Evolutionary conservation across 2,797 vertebrate genomes (phyloP).

Genomic region (Lacerta bilineata): DNA sequence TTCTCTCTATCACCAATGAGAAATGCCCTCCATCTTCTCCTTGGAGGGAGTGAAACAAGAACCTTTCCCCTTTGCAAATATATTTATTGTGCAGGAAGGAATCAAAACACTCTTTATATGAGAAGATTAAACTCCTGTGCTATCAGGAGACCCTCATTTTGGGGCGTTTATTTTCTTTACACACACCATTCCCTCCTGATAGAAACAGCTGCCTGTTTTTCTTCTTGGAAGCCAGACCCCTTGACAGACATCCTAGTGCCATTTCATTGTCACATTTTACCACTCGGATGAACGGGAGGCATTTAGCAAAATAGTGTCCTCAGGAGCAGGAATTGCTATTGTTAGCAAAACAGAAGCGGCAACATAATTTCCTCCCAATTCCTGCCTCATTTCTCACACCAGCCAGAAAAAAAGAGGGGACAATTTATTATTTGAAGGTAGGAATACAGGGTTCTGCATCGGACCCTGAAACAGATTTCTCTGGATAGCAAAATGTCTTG

Average conservation of each 20-base stretch:
- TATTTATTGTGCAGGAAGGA: conserved; percentile 64
- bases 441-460: not conserved
- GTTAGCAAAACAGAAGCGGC: conserved; percentile 79
- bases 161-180: conserved; percentile 68
- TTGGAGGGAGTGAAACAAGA: conserved; percentile 56
- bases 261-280: conserved; percentile 74
- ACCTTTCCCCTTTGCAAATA: conserved; percentile 58
- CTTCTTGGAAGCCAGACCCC: conserved; percentile 71
- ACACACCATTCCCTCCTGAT: conserved; percentile 69
- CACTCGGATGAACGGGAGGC: conserved; percentile 72
- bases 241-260: conserved; percentile 67
- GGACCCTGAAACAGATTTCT: rapidly evolving
- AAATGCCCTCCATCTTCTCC: conserved; percentile 20
- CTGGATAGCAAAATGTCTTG: not conserved
- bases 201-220: conserved; percentile 69
- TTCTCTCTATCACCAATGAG: conserved; percentile 44
- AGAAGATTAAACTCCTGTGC: conserved; percentile 66
- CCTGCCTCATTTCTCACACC: conserved; percentile 59
- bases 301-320: conserved; percentile 78
- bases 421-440: conserved; percentile 54
- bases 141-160: conserved; percentile 55
- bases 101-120: conserved; percentile 74
- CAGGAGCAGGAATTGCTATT: conserved; percentile 73
- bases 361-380: conserved; percentile 70
- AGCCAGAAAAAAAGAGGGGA: conserved; percentile 51